Evolutionary conservation across 2,888 invertebrate genomes (phyloP).

Genomic region (Synanthedon vespiformis): DNA sequence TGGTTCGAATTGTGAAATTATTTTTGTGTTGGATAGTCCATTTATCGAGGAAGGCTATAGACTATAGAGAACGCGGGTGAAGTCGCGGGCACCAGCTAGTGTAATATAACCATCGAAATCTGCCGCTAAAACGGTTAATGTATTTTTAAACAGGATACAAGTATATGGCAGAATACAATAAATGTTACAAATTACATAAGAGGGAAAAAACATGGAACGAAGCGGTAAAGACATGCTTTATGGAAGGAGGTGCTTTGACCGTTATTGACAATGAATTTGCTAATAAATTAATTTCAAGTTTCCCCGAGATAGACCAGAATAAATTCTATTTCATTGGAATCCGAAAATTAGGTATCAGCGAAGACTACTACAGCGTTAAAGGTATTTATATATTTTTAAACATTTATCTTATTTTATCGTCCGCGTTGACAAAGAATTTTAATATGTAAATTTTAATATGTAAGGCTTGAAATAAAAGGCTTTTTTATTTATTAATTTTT

Average conservation of each 20-base stretch:
- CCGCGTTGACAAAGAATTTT: too few relatives aligned
- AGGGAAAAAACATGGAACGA: slow-evolving; percentile 11
- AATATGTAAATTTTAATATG: too few relatives aligned
- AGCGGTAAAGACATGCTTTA: slow-evolving; percentile 15
- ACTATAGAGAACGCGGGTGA: too few relatives aligned
- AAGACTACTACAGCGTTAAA: slow-evolving; percentile 6
- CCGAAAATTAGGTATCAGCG: slow-evolving; percentile 1
- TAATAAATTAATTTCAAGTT: background rate
- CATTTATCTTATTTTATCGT: too few relatives aligned
- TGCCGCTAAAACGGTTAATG: background rate
- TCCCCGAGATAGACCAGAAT: background rate
- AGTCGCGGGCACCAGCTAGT: too few relatives aligned
- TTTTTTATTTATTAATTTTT: too few relatives aligned
- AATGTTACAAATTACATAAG: slow-evolving; percentile 16
- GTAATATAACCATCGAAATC: too few relatives aligned
- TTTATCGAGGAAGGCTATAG: too few relatives aligned
- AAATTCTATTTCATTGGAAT: slow-evolving; percentile 4
- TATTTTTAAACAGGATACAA: slow-evolving; percentile 12
- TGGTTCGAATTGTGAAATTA: too few relatives aligned
- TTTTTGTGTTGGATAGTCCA: too few relatives aligned
- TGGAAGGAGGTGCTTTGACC: slow-evolving; percentile 15
- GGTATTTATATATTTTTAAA: slow-evolving; percentile 1
- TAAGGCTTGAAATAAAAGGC: too few relatives aligned
- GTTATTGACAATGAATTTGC: slow-evolving; percentile 3
- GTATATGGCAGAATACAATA: slow-evolving; percentile 10